Conservation (phyloP, 2,888 invertebrate genomes). For the Opisthograptis luteolata region DNA sequence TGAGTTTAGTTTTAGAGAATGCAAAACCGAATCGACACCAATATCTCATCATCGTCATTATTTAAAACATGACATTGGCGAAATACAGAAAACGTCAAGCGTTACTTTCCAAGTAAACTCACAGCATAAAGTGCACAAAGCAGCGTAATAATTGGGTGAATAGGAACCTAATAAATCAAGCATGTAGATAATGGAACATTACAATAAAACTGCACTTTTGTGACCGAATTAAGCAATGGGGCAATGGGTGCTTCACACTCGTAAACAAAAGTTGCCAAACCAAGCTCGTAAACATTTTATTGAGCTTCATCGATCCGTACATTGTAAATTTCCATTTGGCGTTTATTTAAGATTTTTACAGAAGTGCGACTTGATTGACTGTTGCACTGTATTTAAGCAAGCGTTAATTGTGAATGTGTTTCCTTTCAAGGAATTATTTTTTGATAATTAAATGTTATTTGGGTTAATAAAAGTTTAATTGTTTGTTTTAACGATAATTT, state of each 20-base stretch:
- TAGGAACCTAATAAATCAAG: background rate
- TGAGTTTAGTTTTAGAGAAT: too few relatives aligned
- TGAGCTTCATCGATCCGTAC: conserved; percentile 48
- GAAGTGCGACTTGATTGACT: conserved; percentile 40
- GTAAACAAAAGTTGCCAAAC: conserved; percentile 57
- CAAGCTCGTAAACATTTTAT: conserved; percentile 67
- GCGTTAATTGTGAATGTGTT: background rate
- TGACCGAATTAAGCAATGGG: conserved; percentile 39
- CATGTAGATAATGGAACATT: conserved; percentile 7
- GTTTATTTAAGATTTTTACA: conserved; percentile 48
- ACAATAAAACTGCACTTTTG: conserved; percentile 32
- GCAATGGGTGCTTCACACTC: conserved; percentile 37
- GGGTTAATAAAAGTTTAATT: background rate
- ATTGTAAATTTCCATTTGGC: conserved; percentile 57
- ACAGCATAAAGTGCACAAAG: too few relatives aligned
- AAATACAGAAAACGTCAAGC: too few relatives aligned
- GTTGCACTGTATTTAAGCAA: too few relatives aligned
- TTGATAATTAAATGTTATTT: background rate
- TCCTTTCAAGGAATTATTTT: conserved; percentile 14
- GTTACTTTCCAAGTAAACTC: too few relatives aligned
- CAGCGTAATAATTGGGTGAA: background rate
- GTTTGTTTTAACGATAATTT: too few relatives aligned
- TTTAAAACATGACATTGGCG: too few relatives aligned
- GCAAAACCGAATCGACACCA: too few relatives aligned
- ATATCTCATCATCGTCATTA: too few relatives aligned